Evolutionary conservation across 2,888 invertebrate genomes (phyloP).

Genomic region (Mesochorus sp.): DNA sequence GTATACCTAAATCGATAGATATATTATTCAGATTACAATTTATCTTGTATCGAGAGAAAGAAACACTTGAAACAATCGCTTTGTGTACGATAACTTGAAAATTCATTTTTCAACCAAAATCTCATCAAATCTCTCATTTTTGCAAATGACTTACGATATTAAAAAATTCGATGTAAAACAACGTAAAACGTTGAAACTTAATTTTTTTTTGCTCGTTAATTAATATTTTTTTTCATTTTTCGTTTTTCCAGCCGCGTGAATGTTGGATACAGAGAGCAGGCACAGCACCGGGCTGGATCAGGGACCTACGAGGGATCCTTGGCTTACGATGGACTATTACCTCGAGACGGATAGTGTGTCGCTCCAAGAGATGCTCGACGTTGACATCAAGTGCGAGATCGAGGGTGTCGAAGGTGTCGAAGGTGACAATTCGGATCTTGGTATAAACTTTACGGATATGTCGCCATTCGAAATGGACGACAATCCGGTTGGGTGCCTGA

Average conservation of each 20-base stretch:
- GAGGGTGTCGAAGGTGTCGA: slow-evolving; percentile 91
- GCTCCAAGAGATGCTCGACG: slow-evolving; percentile 94
- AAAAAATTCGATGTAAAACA: too few relatives aligned
- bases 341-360: slow-evolving; percentile 85
- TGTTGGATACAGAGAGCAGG: slow-evolving; percentile 81
- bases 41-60: too few relatives aligned
- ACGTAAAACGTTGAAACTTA: too few relatives aligned
- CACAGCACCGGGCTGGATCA: slow-evolving; percentile 80
- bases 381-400: slow-evolving; percentile 94
- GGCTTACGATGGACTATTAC: slow-evolving; percentile 84
- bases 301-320: slow-evolving; percentile 80
- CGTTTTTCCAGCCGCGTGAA: slow-evolving; percentile 79
- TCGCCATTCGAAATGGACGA: slow-evolving; percentile 86
- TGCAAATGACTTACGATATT: too few relatives aligned
- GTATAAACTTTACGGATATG: slow-evolving; percentile 85
- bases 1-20: too few relatives aligned
- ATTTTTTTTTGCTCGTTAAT: slow-evolving; percentile 7
- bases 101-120: too few relatives aligned
- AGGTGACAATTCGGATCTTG: slow-evolving; percentile 84
- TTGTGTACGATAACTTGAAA: too few relatives aligned
- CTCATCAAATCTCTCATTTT: too few relatives aligned
- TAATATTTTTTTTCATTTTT: slow-evolving; percentile 22
- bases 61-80: too few relatives aligned
- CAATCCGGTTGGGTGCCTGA: slow-evolving; percentile 79
- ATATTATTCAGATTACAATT: too few relatives aligned